Conservation (phyloP, 1,140 invertebrate genomes). For the Drosophila orosa region DNA sequence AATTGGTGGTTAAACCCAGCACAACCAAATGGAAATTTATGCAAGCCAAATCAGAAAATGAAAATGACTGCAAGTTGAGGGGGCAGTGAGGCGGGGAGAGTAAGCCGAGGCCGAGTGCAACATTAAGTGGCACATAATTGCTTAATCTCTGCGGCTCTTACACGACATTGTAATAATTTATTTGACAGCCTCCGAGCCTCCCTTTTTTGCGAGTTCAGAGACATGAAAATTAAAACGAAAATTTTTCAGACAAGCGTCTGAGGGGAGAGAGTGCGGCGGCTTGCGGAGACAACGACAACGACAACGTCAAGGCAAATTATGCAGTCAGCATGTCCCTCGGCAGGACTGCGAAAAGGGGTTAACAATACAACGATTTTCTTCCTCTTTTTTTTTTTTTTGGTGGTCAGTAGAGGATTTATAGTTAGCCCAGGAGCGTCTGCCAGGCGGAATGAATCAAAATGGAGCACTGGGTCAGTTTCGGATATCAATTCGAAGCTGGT, state of each 20-base stretch:
- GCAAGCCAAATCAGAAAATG: slow-evolving; percentile 44
- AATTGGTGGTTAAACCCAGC: slow-evolving; percentile 57
- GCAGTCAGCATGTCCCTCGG: slow-evolving; percentile 68
- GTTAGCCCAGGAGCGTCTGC: slow-evolving; percentile 35
- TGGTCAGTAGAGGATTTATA: slow-evolving; percentile 67
- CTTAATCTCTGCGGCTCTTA: slow-evolving; percentile 82
- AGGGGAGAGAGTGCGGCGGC: slow-evolving; percentile 10
- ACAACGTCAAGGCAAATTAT: slow-evolving; percentile 75
- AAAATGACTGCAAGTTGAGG: slow-evolving; percentile 39
- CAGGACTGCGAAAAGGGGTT: slow-evolving; percentile 50
- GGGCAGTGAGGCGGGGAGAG: not conserved
- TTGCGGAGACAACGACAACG: slow-evolving; percentile 17
- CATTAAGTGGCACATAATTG: slow-evolving; percentile 83
- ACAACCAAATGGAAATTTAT: slow-evolving; percentile 32
- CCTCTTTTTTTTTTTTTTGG: slow-evolving; percentile 10
- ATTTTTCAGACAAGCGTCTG: slow-evolving; percentile 44
- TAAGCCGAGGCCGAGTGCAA: slow-evolving; percentile 48
- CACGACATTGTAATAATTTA: slow-evolving; percentile 82
- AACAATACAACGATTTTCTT: slow-evolving; percentile 43
- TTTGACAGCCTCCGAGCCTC: slow-evolving; percentile 59
- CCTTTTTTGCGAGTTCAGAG: slow-evolving; percentile 25
- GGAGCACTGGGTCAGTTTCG: slow-evolving; percentile 16
- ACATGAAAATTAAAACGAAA: slow-evolving; percentile 76
- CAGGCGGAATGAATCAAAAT: slow-evolving; percentile 38
- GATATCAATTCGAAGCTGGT: not conserved